phyloP scores from a whole-genome alignment of 1,140 invertebrate genomes.

The Drosophila parvula region DNA sequence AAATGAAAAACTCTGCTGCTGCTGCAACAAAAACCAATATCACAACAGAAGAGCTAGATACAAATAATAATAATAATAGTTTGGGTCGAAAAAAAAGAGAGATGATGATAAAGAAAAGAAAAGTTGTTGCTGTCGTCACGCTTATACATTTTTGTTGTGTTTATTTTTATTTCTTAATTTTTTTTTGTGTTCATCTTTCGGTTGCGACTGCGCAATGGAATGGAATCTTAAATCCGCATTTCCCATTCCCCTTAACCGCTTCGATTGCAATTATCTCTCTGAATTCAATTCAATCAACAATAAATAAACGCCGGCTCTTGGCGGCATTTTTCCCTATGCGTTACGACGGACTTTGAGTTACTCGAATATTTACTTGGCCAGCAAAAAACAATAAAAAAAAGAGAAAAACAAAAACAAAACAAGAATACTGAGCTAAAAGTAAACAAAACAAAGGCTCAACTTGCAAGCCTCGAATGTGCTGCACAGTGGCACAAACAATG shows the following conservation, averaged over 20 bases:
- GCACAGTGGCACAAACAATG: constrained; percentile 48
- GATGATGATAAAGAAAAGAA: constrained; percentile 45
- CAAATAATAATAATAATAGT: constrained; percentile 27
- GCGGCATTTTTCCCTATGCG: constrained; percentile 50
- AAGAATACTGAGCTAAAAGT: constrained; percentile 28
- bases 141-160: constrained; percentile 50
- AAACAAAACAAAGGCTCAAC: constrained; percentile 39
- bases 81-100: not conserved
- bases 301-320: constrained; percentile 56
- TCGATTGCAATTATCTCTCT: constrained; percentile 52
- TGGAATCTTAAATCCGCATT: not conserved
- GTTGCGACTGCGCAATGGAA: constrained; percentile 22
- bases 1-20: constrained; percentile 53
- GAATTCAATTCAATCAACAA: constrained; percentile 71
- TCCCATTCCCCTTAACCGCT: constrained; percentile 26
- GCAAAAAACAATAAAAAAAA: constrained; percentile 10
- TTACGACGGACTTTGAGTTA: constrained; percentile 43
- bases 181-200: constrained; percentile 21
- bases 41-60: constrained; percentile 41
- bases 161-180: not conserved
- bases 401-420: constrained; percentile 18
- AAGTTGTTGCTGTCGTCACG: constrained; percentile 67
- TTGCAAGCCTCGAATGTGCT: constrained; percentile 5
- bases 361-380: not conserved
- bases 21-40: not conserved